Evolutionary conservation across 1,140 invertebrate genomes (phyloP).

Genomic region (Diorhabda sublineata): DNA sequence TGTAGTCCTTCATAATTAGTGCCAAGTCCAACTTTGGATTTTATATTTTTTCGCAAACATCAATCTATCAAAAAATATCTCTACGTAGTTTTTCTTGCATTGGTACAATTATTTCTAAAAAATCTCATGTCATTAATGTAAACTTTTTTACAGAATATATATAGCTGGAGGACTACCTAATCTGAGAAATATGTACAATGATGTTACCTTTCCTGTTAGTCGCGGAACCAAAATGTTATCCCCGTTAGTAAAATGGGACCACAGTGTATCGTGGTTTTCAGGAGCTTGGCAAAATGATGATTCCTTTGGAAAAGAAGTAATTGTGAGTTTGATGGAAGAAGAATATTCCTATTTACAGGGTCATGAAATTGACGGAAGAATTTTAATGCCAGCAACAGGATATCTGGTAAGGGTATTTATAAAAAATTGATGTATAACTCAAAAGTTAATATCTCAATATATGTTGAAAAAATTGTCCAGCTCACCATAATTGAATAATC

Average conservation of each 20-base stretch:
- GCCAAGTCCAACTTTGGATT: no score
- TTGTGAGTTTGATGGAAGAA: constrained; percentile 9
- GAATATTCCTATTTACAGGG: constrained; percentile 62
- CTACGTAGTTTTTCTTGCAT: no score
- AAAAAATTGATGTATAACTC: no score
- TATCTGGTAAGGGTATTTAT: constrained; percentile 63
- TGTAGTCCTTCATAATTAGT: no score
- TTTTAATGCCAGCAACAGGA: constrained; percentile 92
- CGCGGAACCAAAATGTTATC: constrained; percentile 81
- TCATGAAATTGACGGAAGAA: constrained; percentile 88
- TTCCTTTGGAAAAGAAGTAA: constrained; percentile 20
- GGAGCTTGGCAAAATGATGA: constrained; percentile 38
- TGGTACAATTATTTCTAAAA: no score
- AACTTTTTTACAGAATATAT: constrained; percentile 59
- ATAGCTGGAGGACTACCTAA: constrained; percentile 73
- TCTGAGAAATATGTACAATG: constrained; percentile 67
- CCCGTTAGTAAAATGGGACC: constrained; percentile 86
- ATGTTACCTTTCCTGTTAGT: constrained; percentile 77
- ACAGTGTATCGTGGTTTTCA: constrained; percentile 65
- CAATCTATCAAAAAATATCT: no score
- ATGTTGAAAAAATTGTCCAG: no score
- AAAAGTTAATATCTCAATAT: no score
- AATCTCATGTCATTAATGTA: no score
- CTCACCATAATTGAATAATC: no score
- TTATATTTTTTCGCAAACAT: no score